A percentile compares a stretch with the other conserved stretches of the same genome.
Conservation (phyloP, 1,140 invertebrate species). For the Orchesella cincta region DNA sequence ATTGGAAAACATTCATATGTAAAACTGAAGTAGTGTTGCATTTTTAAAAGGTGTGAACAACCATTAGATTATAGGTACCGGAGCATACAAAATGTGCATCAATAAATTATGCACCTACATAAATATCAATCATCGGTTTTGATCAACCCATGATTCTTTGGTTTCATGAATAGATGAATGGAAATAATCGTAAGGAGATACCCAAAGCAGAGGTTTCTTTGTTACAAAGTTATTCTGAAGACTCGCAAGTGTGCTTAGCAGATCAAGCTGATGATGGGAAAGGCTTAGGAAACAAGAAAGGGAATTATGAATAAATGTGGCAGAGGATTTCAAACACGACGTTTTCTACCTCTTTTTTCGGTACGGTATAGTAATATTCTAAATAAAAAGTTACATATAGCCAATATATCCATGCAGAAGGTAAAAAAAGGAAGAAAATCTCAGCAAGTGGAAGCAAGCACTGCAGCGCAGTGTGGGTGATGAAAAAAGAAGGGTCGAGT, state of each 20-base stretch:
- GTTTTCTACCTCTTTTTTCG: background rate
- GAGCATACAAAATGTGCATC: no score
- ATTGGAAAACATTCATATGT: no score
- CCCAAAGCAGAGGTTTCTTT: background rate
- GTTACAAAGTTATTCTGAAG: background rate
- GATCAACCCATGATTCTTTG: background rate
- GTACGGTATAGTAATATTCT: no score
- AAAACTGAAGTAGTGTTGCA: no score
- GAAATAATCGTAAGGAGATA: background rate
- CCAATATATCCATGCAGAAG: background rate
- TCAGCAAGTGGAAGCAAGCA: conserved; percentile 12
- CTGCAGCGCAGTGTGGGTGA: conserved; percentile 12
- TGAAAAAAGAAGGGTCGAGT: conserved; percentile 30
- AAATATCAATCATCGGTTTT: background rate
- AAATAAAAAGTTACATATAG: background rate
- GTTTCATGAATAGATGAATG: no score
- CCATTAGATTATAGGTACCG: no score
- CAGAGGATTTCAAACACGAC: background rate
- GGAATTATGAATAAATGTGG: conserved; percentile 4
- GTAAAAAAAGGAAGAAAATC: conserved; percentile 9
- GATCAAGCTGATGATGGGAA: conserved; percentile 25
- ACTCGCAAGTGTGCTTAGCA: conserved; percentile 2
- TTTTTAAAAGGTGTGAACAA: no score
- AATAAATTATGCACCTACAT: no score
- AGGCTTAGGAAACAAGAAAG: conserved; percentile 5